Conservation (phyloP, 2,113 vertebrate genomes). For the Tenebrosternarchus preto region DNA sequence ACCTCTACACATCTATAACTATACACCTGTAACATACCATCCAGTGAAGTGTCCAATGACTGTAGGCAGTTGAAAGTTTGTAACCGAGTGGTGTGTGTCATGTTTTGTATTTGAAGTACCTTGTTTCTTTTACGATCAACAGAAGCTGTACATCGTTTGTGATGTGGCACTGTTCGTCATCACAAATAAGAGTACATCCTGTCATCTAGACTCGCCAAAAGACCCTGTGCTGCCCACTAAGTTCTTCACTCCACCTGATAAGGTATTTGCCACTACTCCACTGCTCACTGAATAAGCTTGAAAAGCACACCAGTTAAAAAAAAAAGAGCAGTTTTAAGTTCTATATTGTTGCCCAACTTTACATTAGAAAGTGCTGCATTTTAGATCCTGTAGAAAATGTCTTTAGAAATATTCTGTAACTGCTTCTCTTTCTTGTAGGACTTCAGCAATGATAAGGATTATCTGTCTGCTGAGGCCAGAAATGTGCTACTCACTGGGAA, state of each 20-base stretch:
- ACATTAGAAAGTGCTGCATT: neutral
- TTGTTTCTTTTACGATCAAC: slow-evolving; percentile 47
- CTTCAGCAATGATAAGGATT: slow-evolving; percentile 93
- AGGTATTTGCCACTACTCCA: slow-evolving; percentile 72
- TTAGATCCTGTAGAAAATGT: too few species aligned
- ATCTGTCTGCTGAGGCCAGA: slow-evolving; percentile 88
- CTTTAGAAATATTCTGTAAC: neutral
- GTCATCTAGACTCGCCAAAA: slow-evolving; percentile 93
- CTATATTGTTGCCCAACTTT: too few species aligned
- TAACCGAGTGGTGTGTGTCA: neutral
- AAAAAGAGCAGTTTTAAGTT: too few species aligned
- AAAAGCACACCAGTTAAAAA: too few species aligned
- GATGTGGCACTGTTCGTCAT: slow-evolving; percentile 97
- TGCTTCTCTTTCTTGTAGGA: slow-evolving; percentile 74
- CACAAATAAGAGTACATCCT: slow-evolving; percentile 96
- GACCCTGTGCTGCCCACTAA: slow-evolving; percentile 91
- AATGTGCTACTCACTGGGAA: slow-evolving; percentile 93
- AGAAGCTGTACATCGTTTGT: slow-evolving; percentile 99
- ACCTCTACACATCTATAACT: too few species aligned
- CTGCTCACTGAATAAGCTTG: neutral
- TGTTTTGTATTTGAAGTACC: neutral
- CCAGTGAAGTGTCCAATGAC: too few species aligned
- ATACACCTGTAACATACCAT: too few species aligned
- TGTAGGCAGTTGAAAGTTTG: too few species aligned
- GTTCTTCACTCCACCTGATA: slow-evolving; percentile 94